Evolutionary conservation across 2,113 vertebrate species (phyloP).

Genomic region (Cinclus cinclus): DNA sequence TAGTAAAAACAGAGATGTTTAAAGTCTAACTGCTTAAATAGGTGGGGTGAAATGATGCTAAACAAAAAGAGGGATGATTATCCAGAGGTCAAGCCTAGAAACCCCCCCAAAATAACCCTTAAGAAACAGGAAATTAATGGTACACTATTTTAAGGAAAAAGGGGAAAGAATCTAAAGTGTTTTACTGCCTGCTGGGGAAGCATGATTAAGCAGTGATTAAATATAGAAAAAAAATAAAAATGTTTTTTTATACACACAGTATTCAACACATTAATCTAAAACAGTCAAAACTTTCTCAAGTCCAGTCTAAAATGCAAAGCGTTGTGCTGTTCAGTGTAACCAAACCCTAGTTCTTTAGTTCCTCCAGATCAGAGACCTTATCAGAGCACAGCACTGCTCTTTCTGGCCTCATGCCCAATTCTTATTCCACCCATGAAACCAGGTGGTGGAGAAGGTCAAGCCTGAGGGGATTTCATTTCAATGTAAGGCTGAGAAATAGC

Average conservation of each 20-base stretch:
- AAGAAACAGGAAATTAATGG: not conserved
- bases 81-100: not conserved
- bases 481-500: not conserved
- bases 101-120: not conserved
- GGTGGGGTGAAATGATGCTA: not conserved
- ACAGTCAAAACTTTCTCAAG: not conserved
- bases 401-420: not conserved
- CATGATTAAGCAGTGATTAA: not conserved
- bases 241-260: not conserved
- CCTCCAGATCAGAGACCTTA: not conserved
- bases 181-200: not conserved
- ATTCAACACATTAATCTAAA: not conserved
- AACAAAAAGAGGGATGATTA: not conserved
- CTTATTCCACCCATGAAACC: not conserved
- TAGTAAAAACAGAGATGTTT: not conserved
- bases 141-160: not conserved
- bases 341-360: not conserved
- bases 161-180: not conserved
- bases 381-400: not conserved
- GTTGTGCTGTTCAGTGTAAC: not conserved
- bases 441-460: not conserved
- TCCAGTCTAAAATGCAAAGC: not conserved
- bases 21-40: not conserved
- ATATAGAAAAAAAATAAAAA: not conserved
- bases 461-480: not conserved